Base-by-base conservation (phyloP, 2,888 invertebrate genomes). In the Heliconius ethilla region DNA sequence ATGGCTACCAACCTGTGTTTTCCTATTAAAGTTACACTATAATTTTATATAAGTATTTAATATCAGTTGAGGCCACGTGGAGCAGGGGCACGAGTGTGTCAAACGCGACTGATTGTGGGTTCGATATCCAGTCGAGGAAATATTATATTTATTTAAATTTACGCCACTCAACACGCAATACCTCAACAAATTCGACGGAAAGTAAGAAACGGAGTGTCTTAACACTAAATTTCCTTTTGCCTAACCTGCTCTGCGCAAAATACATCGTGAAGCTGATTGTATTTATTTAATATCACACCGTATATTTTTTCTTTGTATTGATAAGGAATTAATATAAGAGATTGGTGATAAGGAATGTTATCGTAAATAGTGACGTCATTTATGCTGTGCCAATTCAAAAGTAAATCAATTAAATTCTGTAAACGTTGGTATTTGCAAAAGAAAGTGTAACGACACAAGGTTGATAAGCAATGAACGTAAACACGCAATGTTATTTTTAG, bases 1-100 rank as follows among this genome's bases (percentile, higher is more conserved):
- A 74, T 74, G 63, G 73, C 73, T 74, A 74, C 62, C 27, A 63
- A 74, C 25, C 27, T 74, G 62, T 73, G 63, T 63, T 74, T 62
- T 62, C 25, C 25, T 62, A 74, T 63, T 62, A 40, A 63, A 63
- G 22, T 40, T 27, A 25, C n/a, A 70, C n/a, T 70, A 55, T 67
- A 55, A 1, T 18, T 51, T 51, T 51, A 7, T 51, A 51, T 51
- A 51, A 51, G 18, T 51, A 51, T 51, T 51, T 18, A 3, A 51
- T 18, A 18, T 51, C 51, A 18, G 51, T 18, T 18, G 45, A 15
- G 15, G 15, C 15, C 45, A 45, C 45, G 45, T 45, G 45, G 45
- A 6, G 45, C 2, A 5, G 51, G 6, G 6, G 2, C 7, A 18
- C 7, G 18, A 18, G 51, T 51, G 51, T 45, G n/a, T n/a, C n/a